A percentile compares a stretch with the other conserved stretches of the same genome.
Conservation (phyloP, 2,888 invertebrate genomes). For the Ichneumoninae sp. region DNA sequence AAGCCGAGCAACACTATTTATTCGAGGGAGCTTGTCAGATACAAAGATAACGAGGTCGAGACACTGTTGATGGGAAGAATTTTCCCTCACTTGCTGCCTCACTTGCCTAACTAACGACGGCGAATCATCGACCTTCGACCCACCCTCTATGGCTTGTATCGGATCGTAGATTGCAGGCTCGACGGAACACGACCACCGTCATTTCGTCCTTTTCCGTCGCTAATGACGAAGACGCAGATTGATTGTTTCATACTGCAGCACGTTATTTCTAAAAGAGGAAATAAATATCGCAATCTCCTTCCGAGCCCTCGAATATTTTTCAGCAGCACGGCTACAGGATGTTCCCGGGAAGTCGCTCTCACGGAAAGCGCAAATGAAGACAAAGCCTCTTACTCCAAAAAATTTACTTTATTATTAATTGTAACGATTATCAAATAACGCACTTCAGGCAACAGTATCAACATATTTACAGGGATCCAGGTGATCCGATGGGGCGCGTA, state of each 20-base stretch:
- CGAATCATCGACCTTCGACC: constrained; percentile 59
- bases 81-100: not conserved
- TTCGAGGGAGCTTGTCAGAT: constrained; percentile 39
- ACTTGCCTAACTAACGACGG: not conserved
- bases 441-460: constrained; percentile 36
- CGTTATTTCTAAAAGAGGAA: not conserved
- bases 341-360: too few species aligned
- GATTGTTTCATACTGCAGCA: not conserved
- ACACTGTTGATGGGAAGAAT: constrained; percentile 10
- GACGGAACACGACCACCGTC: not conserved
- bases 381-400: constrained; percentile 3
- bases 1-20: constrained; percentile 51
- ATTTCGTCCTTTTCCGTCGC: constrained; percentile 12
- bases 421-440: constrained; percentile 52
- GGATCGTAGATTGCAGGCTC: constrained; percentile 42
- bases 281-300: not conserved
- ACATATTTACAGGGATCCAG: constrained; percentile 53
- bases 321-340: not conserved
- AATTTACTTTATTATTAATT: constrained; percentile 55
- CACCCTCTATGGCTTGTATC: constrained; percentile 27
- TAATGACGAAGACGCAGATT: not conserved
- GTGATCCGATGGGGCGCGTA: constrained; percentile 3
- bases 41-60: constrained; percentile 61
- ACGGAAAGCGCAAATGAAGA: not conserved
- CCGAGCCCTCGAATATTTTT: not conserved